A percentile compares a stretch with the other conserved stretches of the same genome.
These are phyloP conservation scores for Brachyistius frenatus DNA, from an alignment of 2,113 vertebrate species.

Conservation along the genomic window DNA sequence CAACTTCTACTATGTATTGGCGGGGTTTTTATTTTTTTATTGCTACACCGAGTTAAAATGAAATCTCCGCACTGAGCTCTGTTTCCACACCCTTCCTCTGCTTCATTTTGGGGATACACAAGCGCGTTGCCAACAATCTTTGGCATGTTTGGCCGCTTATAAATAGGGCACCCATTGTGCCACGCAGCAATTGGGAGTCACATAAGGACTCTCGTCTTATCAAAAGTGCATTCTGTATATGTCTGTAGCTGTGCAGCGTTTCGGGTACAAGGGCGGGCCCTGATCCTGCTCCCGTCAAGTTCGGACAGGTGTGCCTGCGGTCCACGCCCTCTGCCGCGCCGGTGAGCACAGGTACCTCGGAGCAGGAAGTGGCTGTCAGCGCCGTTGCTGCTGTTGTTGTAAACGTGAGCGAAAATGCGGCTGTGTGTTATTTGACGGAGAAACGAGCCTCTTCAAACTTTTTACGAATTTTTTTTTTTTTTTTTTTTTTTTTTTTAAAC, in stretches of 20 bases:
- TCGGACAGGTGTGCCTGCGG: conserved; percentile 70
- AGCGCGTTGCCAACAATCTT: conserved; percentile 64
- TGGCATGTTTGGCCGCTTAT: conserved; percentile 64
- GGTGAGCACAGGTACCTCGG: conserved; percentile 51
- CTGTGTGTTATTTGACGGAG: conserved; percentile 5
- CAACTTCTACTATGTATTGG: neutral
- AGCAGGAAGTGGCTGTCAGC: conserved; percentile 79
- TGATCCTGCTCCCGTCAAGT: conserved; percentile 66
- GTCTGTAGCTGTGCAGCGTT: neutral
- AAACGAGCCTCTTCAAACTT: neutral
- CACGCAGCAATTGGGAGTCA: conserved; percentile 17
- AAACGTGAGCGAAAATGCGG: conserved; percentile 45
- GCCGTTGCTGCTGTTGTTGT: conserved; percentile 7
- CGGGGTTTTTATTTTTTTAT: no score
- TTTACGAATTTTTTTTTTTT: neutral
- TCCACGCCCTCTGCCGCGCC: conserved; percentile 73
- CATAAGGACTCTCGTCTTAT: conserved; percentile 16
- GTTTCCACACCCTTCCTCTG: conserved; percentile 49
- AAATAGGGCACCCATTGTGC: conserved; percentile 74
- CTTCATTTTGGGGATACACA: conserved; percentile 56
- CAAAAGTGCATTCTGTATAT: neutral
- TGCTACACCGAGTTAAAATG: no score
- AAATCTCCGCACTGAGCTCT: neutral
- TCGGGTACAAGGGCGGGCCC: neutral
- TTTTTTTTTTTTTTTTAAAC: neutral